Evolutionary conservation across 2,113 vertebrate species (phyloP), one percentile per base, ranked within the genome.

Genomic region (Corythoichthys intestinalis): DNA sequence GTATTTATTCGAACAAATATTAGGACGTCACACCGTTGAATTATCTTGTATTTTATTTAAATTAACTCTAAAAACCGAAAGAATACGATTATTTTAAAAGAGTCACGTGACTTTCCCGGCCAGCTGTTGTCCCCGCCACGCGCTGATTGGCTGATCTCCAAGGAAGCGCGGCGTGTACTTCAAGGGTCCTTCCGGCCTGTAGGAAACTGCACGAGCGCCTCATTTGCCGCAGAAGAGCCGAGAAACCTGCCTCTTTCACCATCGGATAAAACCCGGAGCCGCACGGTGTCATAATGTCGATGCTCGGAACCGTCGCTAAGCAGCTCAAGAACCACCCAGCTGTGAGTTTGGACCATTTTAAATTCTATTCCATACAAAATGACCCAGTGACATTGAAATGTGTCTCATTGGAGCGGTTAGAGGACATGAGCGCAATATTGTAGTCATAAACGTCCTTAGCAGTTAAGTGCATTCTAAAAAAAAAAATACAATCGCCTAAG

Each of bases 301-400:
- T 86, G n/a, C 34, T 90, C 0, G 38, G 60, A 2, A 0, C 58
- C 2, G 74, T 91, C 54, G 57, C n/a, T 9, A 92, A 90, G 39
- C 91, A 92, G 71, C 63, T 93, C 1, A 88, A 66, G 79, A 87
- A 6, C 67, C 92, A 92, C 61, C 92, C 90, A 2, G 88, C 92
- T 44, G 92, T 93, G 80, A 92, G 91, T 92, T 60, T 53, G 5
- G 14, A 4, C 2, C 1, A 13, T 9, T 11, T 46, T 47, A 9
- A 39, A 56, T 57, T 54, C 3, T 34, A 50, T 41, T 1, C 0
- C 4, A 66, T n/a, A 4, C 11, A 2, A 2, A 77, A 76, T 34
- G 66, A 73, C 47, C 56, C 46, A 44, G 39, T 86, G 82, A 86
- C 87, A 88, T 85, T 87, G 84, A 79, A 72, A 66, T 14, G 66